Evolutionary conservation across 2,797 vertebrate genomes (phyloP).

Genomic region (Xenentodon cancila): DNA sequence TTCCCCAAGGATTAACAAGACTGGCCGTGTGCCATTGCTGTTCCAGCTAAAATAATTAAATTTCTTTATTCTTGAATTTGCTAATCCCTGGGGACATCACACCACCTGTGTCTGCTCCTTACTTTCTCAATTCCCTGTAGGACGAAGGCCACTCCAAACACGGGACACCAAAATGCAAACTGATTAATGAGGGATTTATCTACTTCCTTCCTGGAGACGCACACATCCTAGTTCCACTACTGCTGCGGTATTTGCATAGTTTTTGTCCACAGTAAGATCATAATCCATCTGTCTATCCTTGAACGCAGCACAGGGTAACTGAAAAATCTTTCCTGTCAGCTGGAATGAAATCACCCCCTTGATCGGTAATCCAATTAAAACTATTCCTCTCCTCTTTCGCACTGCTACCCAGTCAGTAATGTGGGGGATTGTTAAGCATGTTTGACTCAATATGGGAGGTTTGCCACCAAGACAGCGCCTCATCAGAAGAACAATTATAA

Average conservation of each 20-base stretch:
- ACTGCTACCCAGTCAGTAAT: conserved; percentile 42
- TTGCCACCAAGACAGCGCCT: conserved; percentile 55
- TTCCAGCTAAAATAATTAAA: conserved; percentile 61
- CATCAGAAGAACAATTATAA: conserved; percentile 60
- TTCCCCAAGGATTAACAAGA: conserved; percentile 35
- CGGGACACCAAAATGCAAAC: conserved; percentile 65
- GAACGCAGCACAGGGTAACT: conserved; percentile 59
- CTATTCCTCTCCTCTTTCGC: conserved; percentile 50
- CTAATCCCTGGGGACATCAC: conserved; percentile 54
- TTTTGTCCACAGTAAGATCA: conserved; percentile 65
- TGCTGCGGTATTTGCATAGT: conserved; percentile 67
- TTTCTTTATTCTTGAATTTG: conserved; percentile 50
- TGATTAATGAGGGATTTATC: conserved; percentile 76
- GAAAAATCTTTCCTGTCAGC: conserved; percentile 60
- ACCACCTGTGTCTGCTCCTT: conserved; percentile 60
- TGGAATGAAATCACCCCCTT: conserved; percentile 46
- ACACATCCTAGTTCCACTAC: conserved; percentile 49
- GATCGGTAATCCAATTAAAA: conserved; percentile 75
- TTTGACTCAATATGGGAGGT: conserved; percentile 68
- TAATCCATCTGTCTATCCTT: conserved; percentile 76
- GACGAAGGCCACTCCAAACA: conserved; percentile 70
- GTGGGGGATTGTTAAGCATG: conserved; percentile 64
- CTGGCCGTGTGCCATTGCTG: conserved; percentile 44
- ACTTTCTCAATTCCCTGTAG: conserved; percentile 53
- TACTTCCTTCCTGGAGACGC: conserved; percentile 56